Base-by-base conservation (phyloP, 35 echinoderm and acorn worm genomes). In the Holothuria glaberrima region DNA sequence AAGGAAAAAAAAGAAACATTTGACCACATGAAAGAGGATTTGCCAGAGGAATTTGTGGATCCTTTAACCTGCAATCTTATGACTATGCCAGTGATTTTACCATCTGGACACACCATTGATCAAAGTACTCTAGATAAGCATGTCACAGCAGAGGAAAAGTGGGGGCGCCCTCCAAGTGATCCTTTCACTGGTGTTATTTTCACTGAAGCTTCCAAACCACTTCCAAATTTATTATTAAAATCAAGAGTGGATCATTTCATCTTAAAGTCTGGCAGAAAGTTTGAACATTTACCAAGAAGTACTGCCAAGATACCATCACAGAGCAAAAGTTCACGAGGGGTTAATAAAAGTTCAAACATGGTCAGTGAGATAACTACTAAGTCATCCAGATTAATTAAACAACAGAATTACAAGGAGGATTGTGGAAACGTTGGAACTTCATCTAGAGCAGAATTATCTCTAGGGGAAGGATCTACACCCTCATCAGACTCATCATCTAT, bases 21-120 rank as follows among this genome's bases (percentile, higher is more conserved):
- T 9, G 17, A 24, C 19, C 12, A 31, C 20, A 63, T 35, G 26
- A 63, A 38, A 22, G 24, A 74, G 3, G 25, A 56, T 35, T 92
- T 88, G 62, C 92, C 95, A 66, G 95, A 97, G 30, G 97, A 99
- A 30, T 99, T 99, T 86, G n/a, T 86, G 20, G 97, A 99, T 70
- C 91, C 93, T 18, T 93, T 99, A 41, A 99, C 97, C 24, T 89
- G 48, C 82, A 64, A 95, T 17, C 89, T 99, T 30, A 94, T 99
- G 91, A 46, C 92, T 28, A 35, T 94, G 25, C 97, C 97, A 16
- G 87, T 99, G 3, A 88, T 95, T 48, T 58, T 99, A 12, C 97
- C 97, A 18, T 99, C 97, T 0, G 97, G 97, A 12, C 93, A 99
- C 77, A 93, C 93, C 9, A 41, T 99, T 17, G 93, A 99, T 89